These are phyloP conservation scores for Teleopsis dalmanni DNA, from an alignment of 1,140 invertebrate species.

Conservation along the genomic window DNA sequence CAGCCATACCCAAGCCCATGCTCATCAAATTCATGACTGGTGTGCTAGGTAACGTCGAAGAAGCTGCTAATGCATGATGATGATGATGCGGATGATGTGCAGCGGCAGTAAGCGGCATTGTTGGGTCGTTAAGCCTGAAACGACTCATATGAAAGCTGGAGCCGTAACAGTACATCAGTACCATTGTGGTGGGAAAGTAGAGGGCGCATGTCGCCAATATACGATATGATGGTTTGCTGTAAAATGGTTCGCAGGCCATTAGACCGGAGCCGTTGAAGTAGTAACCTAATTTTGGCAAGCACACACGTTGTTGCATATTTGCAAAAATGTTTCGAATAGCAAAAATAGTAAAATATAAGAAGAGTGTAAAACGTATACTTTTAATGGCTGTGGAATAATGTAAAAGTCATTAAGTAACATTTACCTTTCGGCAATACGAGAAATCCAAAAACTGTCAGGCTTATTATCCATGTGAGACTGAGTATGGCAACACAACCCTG, in stretches of 20 bases:
- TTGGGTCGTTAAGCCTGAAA: slow-evolving; percentile 56
- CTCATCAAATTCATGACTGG: slow-evolving; percentile 38
- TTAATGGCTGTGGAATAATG: not conserved
- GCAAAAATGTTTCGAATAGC: not conserved
- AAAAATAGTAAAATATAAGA: not conserved
- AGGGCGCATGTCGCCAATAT: slow-evolving; percentile 76
- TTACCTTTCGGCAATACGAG: slow-evolving; percentile 66
- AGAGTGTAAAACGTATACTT: not conserved
- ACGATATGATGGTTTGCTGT: slow-evolving; percentile 62
- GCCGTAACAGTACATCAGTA: slow-evolving; percentile 82
- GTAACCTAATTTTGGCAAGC: slow-evolving; percentile 49
- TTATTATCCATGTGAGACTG: slow-evolving; percentile 73
- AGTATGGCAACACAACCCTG: slow-evolving; percentile 73
- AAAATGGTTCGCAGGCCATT: slow-evolving; percentile 79
- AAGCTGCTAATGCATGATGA: slow-evolving; percentile 12
- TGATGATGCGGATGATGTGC: slow-evolving; percentile 34
- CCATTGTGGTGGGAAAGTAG: slow-evolving; percentile 83
- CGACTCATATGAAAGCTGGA: slow-evolving; percentile 81
- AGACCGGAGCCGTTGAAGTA: slow-evolving; percentile 79
- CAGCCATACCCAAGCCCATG: slow-evolving; percentile 38
- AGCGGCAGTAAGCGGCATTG: slow-evolving; percentile 41
- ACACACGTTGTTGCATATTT: not conserved
- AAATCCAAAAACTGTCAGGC: slow-evolving; percentile 68
- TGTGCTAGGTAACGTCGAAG: slow-evolving; percentile 17
- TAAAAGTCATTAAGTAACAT: slow-evolving; percentile 5